phyloP scores from a whole-genome alignment of 2,797 vertebrate species.

The Liparis tanakae region DNA sequence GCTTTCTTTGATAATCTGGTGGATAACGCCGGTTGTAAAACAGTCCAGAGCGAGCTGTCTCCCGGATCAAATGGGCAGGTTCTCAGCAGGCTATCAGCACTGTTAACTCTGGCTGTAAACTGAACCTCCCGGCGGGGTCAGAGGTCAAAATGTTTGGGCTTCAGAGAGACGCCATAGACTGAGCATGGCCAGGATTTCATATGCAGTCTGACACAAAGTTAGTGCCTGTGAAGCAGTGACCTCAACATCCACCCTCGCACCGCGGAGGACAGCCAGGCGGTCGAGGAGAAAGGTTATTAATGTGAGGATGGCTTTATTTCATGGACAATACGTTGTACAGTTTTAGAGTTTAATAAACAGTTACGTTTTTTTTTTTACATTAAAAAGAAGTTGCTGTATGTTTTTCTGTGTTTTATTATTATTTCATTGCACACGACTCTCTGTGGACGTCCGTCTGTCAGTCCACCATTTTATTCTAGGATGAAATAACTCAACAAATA shows the following conservation, averaged over 20 bases:
- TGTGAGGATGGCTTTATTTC: background rate
- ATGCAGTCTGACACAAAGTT: slow-evolving; percentile 66
- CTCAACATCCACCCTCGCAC: slow-evolving; percentile 32
- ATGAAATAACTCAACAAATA: background rate
- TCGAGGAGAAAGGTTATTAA: background rate
- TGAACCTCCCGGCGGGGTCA: slow-evolving; percentile 75
- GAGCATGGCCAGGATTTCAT: slow-evolving; percentile 73
- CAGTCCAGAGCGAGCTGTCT: slow-evolving; percentile 40
- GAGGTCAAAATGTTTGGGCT: slow-evolving; percentile 79
- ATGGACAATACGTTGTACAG: background rate
- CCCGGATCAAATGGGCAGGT: slow-evolving; percentile 68
- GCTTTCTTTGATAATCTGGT: slow-evolving; percentile 42
- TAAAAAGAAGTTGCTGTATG: background rate
- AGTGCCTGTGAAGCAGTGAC: slow-evolving; percentile 66
- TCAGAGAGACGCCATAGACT: slow-evolving; percentile 76
- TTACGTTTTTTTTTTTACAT: background rate
- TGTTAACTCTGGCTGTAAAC: slow-evolving; percentile 75
- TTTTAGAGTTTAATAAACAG: background rate
- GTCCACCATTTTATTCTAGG: background rate
- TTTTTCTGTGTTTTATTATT: background rate
- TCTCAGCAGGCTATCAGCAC: slow-evolving; percentile 77
- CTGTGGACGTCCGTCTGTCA: background rate
- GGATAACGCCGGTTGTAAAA: slow-evolving; percentile 56
- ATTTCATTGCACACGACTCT: background rate
- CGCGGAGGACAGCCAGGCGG: slow-evolving; percentile 20